Conservation (phyloP, 2,888 invertebrate species). For the Patella depressa region DNA sequence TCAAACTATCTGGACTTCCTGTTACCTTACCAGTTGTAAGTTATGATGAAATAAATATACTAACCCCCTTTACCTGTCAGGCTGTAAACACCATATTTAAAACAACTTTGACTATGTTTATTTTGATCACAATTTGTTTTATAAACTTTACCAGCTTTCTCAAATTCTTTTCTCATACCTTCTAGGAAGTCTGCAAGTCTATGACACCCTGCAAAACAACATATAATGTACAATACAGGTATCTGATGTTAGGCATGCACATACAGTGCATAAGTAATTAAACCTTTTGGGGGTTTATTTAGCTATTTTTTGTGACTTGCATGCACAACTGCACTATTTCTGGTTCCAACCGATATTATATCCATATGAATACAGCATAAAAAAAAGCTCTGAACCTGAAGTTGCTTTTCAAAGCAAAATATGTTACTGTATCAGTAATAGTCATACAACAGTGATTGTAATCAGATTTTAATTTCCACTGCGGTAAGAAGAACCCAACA, state of each 20-base stretch:
- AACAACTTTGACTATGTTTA: slow-evolving; percentile 88
- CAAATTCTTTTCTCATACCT: slow-evolving; percentile 84
- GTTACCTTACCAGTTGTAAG: neutral
- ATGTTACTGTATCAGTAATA: too few species aligned
- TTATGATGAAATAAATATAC: slow-evolving; percentile 10
- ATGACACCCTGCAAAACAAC: slow-evolving; percentile 82
- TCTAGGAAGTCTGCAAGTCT: slow-evolving; percentile 92
- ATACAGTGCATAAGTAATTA: too few species aligned
- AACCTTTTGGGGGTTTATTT: too few species aligned
- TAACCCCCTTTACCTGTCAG: slow-evolving; percentile 73
- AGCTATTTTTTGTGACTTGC: neutral
- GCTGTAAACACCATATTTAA: slow-evolving; percentile 82
- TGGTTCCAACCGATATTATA: neutral
- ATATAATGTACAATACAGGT: neutral
- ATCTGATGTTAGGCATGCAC: too few species aligned
- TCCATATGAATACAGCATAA: slow-evolving; percentile 6
- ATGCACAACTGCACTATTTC: slow-evolving; percentile 13
- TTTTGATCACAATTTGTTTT: slow-evolving; percentile 90
- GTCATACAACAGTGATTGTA: too few species aligned
- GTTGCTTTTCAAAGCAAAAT: too few species aligned
- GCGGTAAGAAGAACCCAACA: too few species aligned
- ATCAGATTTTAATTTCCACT: too few species aligned
- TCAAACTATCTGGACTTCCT: neutral
- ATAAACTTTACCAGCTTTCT: slow-evolving; percentile 85
- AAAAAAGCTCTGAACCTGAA: neutral